Conservation (phyloP, 2,113 vertebrate genomes). For the Euleptes europaea region DNA sequence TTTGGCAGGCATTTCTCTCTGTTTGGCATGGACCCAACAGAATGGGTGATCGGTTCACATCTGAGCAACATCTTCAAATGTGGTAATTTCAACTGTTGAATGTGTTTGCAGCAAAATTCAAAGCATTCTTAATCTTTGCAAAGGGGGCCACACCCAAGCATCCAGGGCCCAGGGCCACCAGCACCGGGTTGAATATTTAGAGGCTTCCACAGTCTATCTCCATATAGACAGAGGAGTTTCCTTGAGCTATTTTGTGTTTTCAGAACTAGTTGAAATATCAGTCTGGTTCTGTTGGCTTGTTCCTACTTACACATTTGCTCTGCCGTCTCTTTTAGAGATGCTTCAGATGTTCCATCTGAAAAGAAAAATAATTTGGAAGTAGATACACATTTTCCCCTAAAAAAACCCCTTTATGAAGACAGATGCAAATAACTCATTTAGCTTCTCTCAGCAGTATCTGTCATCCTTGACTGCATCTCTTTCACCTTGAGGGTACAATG, state of each 20-base stretch:
- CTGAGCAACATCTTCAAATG: too few relatives aligned
- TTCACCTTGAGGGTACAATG: constrained; percentile 26
- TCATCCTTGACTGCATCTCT: constrained; percentile 2
- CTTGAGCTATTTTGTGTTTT: not conserved
- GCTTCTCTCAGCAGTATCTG: constrained; percentile 6
- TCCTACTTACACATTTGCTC: not conserved
- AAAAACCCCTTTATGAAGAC: constrained; percentile 3
- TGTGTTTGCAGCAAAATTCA: too few relatives aligned
- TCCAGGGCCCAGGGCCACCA: too few relatives aligned
- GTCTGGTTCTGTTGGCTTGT: not conserved
- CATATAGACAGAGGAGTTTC: not conserved
- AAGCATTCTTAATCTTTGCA: too few relatives aligned
- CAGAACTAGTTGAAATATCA: not conserved
- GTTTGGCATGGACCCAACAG: too few relatives aligned
- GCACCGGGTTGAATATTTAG: not conserved
- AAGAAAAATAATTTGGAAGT: not conserved
- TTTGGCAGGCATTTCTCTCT: too few relatives aligned
- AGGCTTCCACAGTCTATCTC: not conserved
- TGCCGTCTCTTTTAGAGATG: not conserved
- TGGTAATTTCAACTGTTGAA: too few relatives aligned
- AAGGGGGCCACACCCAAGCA: not conserved
- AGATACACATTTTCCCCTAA: not conserved
- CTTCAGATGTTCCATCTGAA: not conserved
- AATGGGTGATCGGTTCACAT: too few relatives aligned
- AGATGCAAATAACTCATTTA: constrained; percentile 30